Percentiles rank a stretch among this genome's conserved stretches.
Conservation (phyloP, 2,888 invertebrate species). For the Sthenelais limicola region DNA sequence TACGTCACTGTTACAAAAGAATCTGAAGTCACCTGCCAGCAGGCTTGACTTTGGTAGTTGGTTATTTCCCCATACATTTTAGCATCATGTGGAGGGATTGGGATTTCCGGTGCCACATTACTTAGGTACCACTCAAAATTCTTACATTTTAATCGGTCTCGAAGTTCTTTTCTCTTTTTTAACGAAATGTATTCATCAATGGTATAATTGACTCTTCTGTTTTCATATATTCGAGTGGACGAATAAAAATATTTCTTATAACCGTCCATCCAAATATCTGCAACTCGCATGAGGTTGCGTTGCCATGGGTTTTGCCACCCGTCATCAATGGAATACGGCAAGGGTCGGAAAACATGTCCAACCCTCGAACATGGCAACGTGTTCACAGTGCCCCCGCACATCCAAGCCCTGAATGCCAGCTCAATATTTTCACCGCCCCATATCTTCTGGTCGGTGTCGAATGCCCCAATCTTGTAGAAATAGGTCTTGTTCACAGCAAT, state of each 20-base stretch:
- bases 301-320: constrained; percentile 40
- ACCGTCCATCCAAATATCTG: constrained; percentile 46
- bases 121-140: constrained; percentile 97
- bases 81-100: constrained; percentile 44
- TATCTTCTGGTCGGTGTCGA: constrained; percentile 43
- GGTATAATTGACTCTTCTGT: constrained; percentile 19
- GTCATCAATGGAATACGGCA: constrained; percentile 40
- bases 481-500: constrained; percentile 47
- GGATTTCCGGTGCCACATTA: constrained; percentile 92
- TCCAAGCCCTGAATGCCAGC: constrained; percentile 48
- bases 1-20: constrained; percentile 45
- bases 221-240: constrained; percentile 42
- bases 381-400: constrained; percentile 46
- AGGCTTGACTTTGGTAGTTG: constrained; percentile 44
- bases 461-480: constrained; percentile 48
- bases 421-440: constrained; percentile 52
- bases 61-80: constrained; percentile 43
- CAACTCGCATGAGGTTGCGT: constrained; percentile 46
- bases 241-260: constrained; percentile 46
- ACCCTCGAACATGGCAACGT: constrained; percentile 49
- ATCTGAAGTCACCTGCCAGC: constrained; percentile 46
- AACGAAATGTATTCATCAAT: constrained; percentile 37
- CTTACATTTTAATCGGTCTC: constrained; percentile 89
- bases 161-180: constrained; percentile 78
- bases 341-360: constrained; percentile 46